phyloP scores from a whole-genome alignment of 2,888 invertebrate species.

The Notodonta dromedarius region DNA sequence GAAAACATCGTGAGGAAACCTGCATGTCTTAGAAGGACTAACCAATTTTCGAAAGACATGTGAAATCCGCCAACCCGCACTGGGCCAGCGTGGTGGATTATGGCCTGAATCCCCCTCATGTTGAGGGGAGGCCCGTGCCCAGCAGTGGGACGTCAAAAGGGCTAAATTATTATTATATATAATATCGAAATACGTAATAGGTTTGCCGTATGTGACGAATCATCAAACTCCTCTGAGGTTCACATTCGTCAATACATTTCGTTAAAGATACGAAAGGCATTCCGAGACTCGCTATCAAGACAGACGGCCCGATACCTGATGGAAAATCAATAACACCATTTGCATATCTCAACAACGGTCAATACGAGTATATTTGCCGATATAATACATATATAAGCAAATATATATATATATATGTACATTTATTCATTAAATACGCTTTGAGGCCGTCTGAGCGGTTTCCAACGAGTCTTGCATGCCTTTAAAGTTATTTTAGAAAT shows the following conservation, averaged over 20 bases:
- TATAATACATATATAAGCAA: conserved; percentile 18
- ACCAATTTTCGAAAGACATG: no score
- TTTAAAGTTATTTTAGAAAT: conserved; percentile 1
- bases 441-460: conserved; percentile 5
- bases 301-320: conserved; percentile 41
- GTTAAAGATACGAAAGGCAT: conserved; percentile 31
- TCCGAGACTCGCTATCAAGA: conserved; percentile 27
- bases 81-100: no score
- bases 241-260: conserved; percentile 24
- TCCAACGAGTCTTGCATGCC: background rate
- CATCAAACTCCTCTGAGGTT: background rate
- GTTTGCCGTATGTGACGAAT: background rate
- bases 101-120: no score
- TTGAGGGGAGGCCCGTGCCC: no score
- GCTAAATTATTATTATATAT: no score
- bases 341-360: conserved; percentile 45
- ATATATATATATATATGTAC: no score
- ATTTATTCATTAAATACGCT: conserved; percentile 30
- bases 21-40: no score
- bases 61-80: no score
- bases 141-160: no score
- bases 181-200: background rate
- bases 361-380: conserved; percentile 27
- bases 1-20: no score
- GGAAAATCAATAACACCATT: conserved; percentile 55